These are phyloP conservation scores for Rhizoglyphus robini DNA, from an alignment of 1,140 invertebrate species.

Conservation along the genomic window DNA sequence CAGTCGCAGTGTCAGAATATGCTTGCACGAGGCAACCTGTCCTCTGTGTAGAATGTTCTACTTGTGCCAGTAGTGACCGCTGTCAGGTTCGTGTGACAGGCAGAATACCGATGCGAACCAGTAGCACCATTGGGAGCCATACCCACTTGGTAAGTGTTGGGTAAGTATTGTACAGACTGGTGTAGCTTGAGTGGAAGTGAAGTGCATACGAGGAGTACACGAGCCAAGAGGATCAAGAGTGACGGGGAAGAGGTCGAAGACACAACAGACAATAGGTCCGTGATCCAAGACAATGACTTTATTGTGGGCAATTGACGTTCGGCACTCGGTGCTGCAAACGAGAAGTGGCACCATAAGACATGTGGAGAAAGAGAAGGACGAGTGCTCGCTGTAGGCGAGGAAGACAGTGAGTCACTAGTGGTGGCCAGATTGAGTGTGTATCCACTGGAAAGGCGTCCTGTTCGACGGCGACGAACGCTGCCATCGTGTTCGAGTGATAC, in stretches of 20 bases:
- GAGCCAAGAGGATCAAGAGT: too few relatives aligned
- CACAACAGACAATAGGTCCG: background rate
- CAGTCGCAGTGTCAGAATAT: background rate
- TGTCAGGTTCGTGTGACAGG: background rate
- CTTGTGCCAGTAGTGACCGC: background rate
- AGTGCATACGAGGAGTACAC: background rate
- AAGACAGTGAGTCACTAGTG: background rate
- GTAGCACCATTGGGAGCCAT: background rate
- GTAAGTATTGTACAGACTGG: background rate
- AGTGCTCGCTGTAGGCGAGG: background rate
- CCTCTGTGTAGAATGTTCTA: too few relatives aligned
- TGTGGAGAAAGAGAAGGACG: background rate
- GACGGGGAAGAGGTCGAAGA: background rate
- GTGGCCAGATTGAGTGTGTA: background rate
- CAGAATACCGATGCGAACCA: background rate
- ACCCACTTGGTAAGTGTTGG: background rate
- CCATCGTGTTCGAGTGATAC: background rate
- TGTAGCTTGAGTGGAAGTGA: background rate
- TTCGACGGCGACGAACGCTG: background rate
- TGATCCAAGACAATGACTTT: background rate
- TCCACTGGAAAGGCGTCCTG: background rate
- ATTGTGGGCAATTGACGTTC: constrained; percentile 3
- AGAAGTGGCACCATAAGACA: background rate
- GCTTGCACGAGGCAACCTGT: background rate
- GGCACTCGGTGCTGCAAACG: background rate